Conservation (phyloP, 2,113 vertebrate species). For the Chunga burmeisteri region DNA sequence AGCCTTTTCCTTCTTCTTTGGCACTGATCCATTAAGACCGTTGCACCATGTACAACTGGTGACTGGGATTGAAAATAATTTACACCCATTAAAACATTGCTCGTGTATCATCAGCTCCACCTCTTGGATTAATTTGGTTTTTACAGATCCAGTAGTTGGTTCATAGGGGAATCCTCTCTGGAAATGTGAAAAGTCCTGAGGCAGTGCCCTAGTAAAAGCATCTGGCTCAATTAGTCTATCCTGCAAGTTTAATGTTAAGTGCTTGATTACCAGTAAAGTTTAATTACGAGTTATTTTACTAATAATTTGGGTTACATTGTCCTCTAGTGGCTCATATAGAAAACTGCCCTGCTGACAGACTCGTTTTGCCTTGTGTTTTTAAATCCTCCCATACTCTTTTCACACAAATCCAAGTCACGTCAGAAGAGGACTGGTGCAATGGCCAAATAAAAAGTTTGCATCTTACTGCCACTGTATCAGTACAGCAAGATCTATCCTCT, state of each 20-base stretch:
- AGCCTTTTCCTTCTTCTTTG: background rate
- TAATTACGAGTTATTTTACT: background rate
- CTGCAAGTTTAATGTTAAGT: background rate
- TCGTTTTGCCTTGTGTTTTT: background rate
- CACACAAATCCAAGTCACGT: background rate
- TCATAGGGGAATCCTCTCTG: background rate
- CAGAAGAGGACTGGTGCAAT: background rate
- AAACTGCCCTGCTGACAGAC: background rate
- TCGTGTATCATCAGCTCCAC: background rate
- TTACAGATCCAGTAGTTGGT: background rate
- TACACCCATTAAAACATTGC: background rate
- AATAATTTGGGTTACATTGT: slow-evolving; percentile 6
- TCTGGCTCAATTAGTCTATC: background rate
- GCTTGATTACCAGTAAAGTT: background rate
- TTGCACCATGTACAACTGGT: background rate
- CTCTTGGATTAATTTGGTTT: background rate
- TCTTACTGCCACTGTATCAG: background rate
- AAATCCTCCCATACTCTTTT: background rate
- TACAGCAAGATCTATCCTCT: background rate
- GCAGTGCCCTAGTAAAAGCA: background rate
- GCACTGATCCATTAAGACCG: background rate
- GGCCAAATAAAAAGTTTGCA: background rate
- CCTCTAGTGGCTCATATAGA: slow-evolving; percentile 13
- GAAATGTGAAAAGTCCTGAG: background rate
- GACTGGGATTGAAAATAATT: background rate